Conservation (phyloP, 2,797 vertebrate genomes). For the Pangasius krempfi region DNA sequence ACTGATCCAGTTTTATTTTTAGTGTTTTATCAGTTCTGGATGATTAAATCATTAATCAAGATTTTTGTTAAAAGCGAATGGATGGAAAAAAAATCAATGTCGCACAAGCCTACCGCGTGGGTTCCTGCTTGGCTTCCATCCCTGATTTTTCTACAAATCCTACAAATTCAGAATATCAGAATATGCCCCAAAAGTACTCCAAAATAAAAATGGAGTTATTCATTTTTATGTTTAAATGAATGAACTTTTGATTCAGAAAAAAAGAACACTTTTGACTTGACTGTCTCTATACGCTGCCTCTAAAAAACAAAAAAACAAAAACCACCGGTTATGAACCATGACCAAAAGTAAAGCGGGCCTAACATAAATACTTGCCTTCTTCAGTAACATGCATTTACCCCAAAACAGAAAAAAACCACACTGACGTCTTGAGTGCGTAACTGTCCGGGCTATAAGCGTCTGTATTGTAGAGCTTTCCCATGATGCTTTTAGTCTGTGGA, state of each 20-base stretch:
- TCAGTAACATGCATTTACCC: conserved; percentile 35
- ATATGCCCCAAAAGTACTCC: not conserved
- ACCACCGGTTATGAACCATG: not conserved
- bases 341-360: conserved; percentile 26
- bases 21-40: not conserved
- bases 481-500: conserved; percentile 26
- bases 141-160: not conserved
- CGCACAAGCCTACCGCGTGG: not conserved
- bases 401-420: not conserved
- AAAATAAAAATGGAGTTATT: not conserved
- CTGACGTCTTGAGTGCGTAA: not conserved
- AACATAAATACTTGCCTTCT: conserved; percentile 33
- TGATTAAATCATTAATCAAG: not conserved
- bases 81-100: not conserved
- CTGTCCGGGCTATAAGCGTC: not conserved
- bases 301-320: not conserved
- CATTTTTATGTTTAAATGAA: not conserved
- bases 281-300: not conserved
- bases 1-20: not conserved
- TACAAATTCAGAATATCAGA: not conserved
- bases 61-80: not conserved
- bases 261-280: conserved; percentile 16
- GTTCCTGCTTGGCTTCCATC: not conserved
- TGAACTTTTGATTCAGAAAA: not conserved
- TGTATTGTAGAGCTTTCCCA: not conserved